These are phyloP conservation scores for Rhamphomyia laevipes DNA, from an alignment of 2,888 invertebrate species.

Conservation along the genomic window DNA sequence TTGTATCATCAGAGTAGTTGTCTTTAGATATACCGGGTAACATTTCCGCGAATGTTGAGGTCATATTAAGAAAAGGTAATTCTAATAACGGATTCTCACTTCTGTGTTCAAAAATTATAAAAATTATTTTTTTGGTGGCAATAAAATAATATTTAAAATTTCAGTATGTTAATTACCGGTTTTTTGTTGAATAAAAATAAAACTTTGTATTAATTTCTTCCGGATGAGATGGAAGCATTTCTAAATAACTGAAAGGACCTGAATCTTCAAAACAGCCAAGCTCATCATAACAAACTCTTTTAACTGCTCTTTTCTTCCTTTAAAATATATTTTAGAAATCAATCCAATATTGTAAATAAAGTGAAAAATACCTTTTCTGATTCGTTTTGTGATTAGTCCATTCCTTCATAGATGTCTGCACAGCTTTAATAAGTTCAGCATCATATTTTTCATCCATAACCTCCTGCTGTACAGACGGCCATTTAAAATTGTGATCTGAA, in stretches of 20 bases:
- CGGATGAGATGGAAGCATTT: constrained; percentile 75
- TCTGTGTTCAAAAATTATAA: constrained; percentile 27
- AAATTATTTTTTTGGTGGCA: not conserved
- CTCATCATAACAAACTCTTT: constrained; percentile 75
- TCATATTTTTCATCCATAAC: constrained; percentile 50
- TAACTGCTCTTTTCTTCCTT: constrained; percentile 65
- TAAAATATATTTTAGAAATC: constrained; percentile 2
- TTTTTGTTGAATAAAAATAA: constrained; percentile 57
- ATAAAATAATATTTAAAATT: not conserved
- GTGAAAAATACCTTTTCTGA: not conserved
- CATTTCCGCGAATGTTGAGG: constrained; percentile 46
- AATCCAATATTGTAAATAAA: constrained; percentile 1
- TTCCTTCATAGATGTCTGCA: constrained; percentile 57
- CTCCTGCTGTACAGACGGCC: constrained; percentile 50
- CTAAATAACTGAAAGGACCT: constrained; percentile 81
- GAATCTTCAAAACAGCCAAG: constrained; percentile 88
- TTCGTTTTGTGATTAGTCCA: constrained; percentile 38
- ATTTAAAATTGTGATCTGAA: constrained; percentile 7
- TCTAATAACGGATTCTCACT: constrained; percentile 55
- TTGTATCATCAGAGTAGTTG: constrained; percentile 12
- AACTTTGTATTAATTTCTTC: constrained; percentile 80
- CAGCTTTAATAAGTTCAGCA: constrained; percentile 55
- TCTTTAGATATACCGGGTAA: constrained; percentile 18
- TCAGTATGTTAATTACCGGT: constrained; percentile 39
- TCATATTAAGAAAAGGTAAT: constrained; percentile 60